Evolutionary conservation across 1,140 invertebrate species (phyloP).

Genomic region (Hesperophylax magnus): DNA sequence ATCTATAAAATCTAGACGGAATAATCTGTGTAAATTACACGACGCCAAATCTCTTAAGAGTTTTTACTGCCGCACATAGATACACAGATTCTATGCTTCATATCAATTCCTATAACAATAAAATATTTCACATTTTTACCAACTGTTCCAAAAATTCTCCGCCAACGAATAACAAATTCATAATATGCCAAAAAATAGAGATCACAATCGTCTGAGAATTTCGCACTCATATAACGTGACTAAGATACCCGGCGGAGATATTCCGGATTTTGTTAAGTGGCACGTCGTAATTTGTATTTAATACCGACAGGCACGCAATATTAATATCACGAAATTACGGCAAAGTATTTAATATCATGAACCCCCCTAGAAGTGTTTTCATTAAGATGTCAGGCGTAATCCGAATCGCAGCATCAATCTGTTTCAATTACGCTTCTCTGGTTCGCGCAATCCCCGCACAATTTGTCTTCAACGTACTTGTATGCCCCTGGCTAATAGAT

Average conservation of each 20-base stretch:
- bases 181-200: no score
- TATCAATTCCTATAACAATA: no score
- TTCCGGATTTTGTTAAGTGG: constrained; percentile 3
- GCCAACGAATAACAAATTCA: no score
- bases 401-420: constrained; percentile 32
- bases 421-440: constrained; percentile 25
- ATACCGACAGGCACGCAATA: constrained; percentile 2
- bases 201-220: no score
- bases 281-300: constrained; percentile 8
- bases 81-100: no score
- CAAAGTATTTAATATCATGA: constrained; percentile 12
- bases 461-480: constrained; percentile 1
- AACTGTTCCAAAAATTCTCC: no score
- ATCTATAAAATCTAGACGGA: no score
- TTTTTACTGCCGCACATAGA: no score
- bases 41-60: no score
- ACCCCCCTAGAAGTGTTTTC: constrained; percentile 31
- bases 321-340: constrained; percentile 10
- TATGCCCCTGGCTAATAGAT: not conserved
- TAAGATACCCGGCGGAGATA: not conserved
- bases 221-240: not conserved
- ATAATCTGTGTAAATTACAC: no score
- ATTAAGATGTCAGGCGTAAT: constrained; percentile 34
- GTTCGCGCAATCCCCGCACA: not conserved
- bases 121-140: no score